phyloP scores from a whole-genome alignment of 1,140 invertebrate species.

The Sipha flava region DNA sequence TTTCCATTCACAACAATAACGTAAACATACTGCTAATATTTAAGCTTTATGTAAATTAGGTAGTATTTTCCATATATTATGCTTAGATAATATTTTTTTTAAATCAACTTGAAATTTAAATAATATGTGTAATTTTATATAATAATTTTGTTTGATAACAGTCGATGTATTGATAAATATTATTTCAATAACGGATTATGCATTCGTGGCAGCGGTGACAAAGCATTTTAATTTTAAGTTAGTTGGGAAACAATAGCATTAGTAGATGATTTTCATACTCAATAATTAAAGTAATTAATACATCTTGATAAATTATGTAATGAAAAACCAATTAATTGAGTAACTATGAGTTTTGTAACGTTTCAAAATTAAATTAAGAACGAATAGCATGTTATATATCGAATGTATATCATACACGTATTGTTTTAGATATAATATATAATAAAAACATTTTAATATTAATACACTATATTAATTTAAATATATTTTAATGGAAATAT shows the following conservation, averaged over 20 bases:
- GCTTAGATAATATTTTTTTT: too few relatives aligned
- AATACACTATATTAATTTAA: too few relatives aligned
- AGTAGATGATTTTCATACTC: not conserved
- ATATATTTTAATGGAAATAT: too few relatives aligned
- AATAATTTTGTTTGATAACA: not conserved
- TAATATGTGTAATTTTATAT: not conserved
- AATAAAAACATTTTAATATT: too few relatives aligned
- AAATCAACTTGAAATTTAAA: too few relatives aligned
- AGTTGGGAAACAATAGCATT: not conserved
- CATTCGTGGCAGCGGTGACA: not conserved
- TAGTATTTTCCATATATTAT: too few relatives aligned
- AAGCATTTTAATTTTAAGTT: not conserved
- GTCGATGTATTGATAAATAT: not conserved
- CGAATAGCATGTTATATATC: not conserved
- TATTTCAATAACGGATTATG: not conserved
- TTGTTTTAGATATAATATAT: too few relatives aligned
- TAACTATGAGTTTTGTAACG: not conserved
- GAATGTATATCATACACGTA: too few relatives aligned
- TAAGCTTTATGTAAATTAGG: too few relatives aligned
- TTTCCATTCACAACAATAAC: too few relatives aligned
- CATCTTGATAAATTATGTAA: not conserved
- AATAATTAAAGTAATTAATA: not conserved
- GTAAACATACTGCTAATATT: too few relatives aligned
- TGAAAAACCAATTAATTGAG: not conserved
- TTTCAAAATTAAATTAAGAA: not conserved